Conservation (phyloP, 2,113 vertebrate genomes). For the Macrotus californicus region DNA sequence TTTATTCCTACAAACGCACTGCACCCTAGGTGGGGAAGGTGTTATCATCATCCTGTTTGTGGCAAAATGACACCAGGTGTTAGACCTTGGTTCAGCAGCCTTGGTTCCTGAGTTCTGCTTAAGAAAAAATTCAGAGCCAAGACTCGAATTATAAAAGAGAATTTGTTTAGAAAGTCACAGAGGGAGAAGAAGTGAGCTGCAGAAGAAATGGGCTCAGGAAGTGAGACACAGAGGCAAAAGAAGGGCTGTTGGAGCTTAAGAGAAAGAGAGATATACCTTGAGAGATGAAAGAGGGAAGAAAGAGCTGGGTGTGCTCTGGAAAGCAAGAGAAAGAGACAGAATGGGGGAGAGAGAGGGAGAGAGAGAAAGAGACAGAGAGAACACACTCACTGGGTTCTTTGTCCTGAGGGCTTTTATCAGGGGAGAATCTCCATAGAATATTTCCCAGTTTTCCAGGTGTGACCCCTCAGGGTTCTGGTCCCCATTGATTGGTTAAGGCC, state of each 20-base stretch:
- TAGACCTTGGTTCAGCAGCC: neutral
- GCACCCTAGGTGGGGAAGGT: neutral
- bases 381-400: neutral
- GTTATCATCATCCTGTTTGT: neutral
- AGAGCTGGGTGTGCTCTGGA: no score
- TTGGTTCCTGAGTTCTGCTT: neutral
- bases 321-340: no score
- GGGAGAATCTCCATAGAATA: neutral
- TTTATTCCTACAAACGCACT: neutral
- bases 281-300: no score
- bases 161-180: neutral
- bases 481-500: neutral
- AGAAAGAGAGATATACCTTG: neutral
- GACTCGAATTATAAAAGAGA: neutral
- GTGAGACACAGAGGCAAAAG: neutral
- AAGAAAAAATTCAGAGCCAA: neutral
- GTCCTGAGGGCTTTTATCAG: neutral
- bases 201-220: neutral
- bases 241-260: neutral
- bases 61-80: neutral
- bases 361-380: neutral
- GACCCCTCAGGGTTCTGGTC: neutral
- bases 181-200: neutral
- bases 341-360: neutral
- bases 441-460: neutral